Evolutionary conservation across 2,888 invertebrate genomes (phyloP).

Genomic region (Saturnia pavonia): DNA sequence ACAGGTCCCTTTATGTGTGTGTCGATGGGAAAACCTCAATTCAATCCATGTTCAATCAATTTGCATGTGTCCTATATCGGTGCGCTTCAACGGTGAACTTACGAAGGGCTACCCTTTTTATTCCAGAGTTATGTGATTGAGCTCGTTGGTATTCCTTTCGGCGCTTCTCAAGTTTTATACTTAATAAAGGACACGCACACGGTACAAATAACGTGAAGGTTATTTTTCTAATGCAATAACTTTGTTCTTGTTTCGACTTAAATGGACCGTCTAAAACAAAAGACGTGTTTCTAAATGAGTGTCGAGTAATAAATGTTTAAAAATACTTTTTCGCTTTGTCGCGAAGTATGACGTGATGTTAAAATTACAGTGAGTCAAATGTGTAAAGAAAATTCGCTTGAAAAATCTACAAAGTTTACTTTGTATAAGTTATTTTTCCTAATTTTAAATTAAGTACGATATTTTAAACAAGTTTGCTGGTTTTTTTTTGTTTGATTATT

Average conservation of each 20-base stretch:
- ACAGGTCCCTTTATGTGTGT: conserved; percentile 11
- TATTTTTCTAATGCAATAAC: conserved; percentile 30
- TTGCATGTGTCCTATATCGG: conserved; percentile 52
- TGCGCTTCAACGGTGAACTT: conserved; percentile 45
- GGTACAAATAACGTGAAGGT: conserved; percentile 42
- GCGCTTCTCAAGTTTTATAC: conserved; percentile 51
- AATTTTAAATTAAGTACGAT: background rate
- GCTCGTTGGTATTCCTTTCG: conserved; percentile 56
- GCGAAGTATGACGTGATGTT: background rate
- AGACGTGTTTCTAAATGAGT: conserved; percentile 37
- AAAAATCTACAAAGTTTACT: background rate
- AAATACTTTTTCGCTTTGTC: conserved; percentile 30
- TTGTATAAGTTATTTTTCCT: background rate
- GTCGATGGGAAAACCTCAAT: conserved; percentile 31
- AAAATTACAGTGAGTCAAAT: background rate
- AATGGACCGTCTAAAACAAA: conserved; percentile 33
- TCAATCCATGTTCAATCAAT: conserved; percentile 51
- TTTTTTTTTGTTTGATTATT: background rate
- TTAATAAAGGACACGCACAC: conserved; percentile 51
- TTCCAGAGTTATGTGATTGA: conserved; percentile 58
- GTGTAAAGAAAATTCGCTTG: background rate
- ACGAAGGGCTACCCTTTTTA: conserved; percentile 51
- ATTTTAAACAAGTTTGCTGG: background rate
- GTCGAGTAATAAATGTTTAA: conserved; percentile 43
- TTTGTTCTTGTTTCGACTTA: conserved; percentile 34